These are phyloP conservation scores for Erebia palarica DNA, from an alignment of 2,888 invertebrate genomes.

Conservation along the genomic window DNA sequence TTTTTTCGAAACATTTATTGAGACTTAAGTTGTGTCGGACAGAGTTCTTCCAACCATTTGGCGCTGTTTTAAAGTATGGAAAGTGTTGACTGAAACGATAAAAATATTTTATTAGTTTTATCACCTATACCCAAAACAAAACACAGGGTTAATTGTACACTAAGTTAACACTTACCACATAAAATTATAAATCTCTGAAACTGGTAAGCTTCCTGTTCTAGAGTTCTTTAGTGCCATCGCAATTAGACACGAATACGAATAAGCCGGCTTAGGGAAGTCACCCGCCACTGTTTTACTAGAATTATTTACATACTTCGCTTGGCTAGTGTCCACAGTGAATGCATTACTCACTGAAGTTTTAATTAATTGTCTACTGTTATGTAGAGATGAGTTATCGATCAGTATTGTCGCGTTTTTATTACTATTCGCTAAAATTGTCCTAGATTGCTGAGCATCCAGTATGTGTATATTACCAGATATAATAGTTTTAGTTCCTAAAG, in stretches of 20 bases:
- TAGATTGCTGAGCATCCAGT: slow-evolving; percentile 77
- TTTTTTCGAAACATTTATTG: slow-evolving; percentile 99
- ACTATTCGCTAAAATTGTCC: slow-evolving; percentile 75
- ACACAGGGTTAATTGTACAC: not conserved
- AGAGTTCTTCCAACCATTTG: slow-evolving; percentile 99
- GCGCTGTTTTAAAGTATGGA: slow-evolving; percentile 99
- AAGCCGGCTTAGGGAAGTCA: slow-evolving; percentile 96
- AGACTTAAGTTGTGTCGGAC: slow-evolving; percentile 98
- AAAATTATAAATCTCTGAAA: slow-evolving; percentile 99
- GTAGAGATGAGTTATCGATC: slow-evolving; percentile 76
- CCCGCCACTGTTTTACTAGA: slow-evolving; percentile 74
- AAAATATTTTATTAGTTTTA: not conserved
- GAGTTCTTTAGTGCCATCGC: slow-evolving; percentile 99
- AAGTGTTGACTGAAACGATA: slow-evolving; percentile 92
- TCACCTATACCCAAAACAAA: not conserved
- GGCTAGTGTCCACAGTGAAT: slow-evolving; percentile 70
- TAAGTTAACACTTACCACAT: slow-evolving; percentile 90
- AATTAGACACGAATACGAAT: slow-evolving; percentile 98
- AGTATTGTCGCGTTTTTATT: slow-evolving; percentile 76
- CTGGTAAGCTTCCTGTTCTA: slow-evolving; percentile 95
- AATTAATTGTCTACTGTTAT: slow-evolving; percentile 75
- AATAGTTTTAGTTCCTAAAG: slow-evolving; percentile 76
- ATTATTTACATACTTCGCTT: slow-evolving; percentile 68
- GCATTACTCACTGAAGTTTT: slow-evolving; percentile 72
- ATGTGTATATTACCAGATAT: slow-evolving; percentile 81